These are phyloP conservation scores for Brenthis daphne DNA, from an alignment of 2,888 invertebrate species.

Conservation along the genomic window DNA sequence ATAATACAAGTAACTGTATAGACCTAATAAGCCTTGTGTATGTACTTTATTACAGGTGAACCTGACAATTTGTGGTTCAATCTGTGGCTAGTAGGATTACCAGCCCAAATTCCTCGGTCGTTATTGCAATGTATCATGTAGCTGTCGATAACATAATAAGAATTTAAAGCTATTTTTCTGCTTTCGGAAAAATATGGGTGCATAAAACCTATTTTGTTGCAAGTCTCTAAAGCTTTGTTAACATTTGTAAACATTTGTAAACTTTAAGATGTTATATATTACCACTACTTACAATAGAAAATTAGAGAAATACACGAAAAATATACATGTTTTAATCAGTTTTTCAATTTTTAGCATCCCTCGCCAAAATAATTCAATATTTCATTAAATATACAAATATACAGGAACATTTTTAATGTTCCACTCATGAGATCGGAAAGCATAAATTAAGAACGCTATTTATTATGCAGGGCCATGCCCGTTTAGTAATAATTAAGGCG, in stretches of 20 bases:
- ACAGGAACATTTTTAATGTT: constrained; percentile 55
- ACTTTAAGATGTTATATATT: background rate
- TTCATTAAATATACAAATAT: background rate
- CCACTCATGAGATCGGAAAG: constrained; percentile 66
- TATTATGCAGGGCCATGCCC: constrained; percentile 65
- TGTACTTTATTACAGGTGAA: constrained; percentile 12
- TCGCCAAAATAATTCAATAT: too few relatives aligned
- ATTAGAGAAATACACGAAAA: too few relatives aligned
- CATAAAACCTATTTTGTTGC: background rate
- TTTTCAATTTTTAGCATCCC: too few relatives aligned
- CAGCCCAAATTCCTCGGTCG: constrained; percentile 8
- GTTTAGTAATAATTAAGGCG: constrained; percentile 41
- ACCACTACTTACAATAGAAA: too few relatives aligned
- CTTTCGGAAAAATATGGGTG: background rate
- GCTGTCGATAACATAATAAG: constrained; percentile 1
- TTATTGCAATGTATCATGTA: constrained; percentile 11
- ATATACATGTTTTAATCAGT: too few relatives aligned
- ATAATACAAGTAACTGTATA: too few relatives aligned
- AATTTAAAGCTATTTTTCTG: background rate
- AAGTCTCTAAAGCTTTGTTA: background rate
- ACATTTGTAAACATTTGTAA: background rate
- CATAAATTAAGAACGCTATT: constrained; percentile 68
- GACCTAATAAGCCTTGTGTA: background rate
- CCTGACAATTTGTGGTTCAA: constrained; percentile 12
- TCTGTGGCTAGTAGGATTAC: constrained; percentile 6